Evolutionary conservation across 2,113 vertebrate species (phyloP).

Genomic region (Oplegnathus fasciatus): DNA sequence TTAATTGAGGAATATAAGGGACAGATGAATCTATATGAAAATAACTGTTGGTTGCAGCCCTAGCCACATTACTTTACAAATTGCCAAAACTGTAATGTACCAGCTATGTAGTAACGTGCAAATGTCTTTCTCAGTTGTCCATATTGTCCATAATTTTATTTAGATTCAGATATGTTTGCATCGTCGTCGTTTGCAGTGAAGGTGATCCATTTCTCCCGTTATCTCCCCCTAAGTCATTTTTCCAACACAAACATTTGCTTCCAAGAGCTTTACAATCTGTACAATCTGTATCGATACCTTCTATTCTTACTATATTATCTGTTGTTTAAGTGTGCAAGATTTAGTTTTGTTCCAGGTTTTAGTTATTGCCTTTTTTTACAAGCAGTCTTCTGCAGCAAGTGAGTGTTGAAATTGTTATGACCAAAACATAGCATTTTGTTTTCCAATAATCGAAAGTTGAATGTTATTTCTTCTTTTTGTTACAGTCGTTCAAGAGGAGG

Average conservation of each 20-base stretch:
- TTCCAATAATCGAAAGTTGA: background rate
- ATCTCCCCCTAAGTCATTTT: background rate
- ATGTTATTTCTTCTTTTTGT: conserved; percentile 49
- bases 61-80: background rate
- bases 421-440: background rate
- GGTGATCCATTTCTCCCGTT: background rate
- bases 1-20: background rate
- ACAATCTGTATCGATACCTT: background rate
- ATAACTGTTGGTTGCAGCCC: background rate
- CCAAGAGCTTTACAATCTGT: background rate
- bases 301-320: background rate
- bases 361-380: background rate
- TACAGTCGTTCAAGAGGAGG: conserved; percentile 97
- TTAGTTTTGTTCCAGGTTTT: background rate
- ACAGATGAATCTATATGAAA: background rate
- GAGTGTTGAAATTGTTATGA: background rate
- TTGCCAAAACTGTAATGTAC: background rate
- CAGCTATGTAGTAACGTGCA: too few relatives aligned
- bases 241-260: background rate
- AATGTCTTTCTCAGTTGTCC: too few relatives aligned
- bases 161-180: background rate
- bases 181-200: background rate
- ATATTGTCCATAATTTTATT: too few relatives aligned
- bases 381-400: background rate
- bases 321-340: background rate